These are phyloP conservation scores for Leucozona laternaria DNA, from an alignment of 2,888 invertebrate species.

Conservation along the genomic window DNA sequence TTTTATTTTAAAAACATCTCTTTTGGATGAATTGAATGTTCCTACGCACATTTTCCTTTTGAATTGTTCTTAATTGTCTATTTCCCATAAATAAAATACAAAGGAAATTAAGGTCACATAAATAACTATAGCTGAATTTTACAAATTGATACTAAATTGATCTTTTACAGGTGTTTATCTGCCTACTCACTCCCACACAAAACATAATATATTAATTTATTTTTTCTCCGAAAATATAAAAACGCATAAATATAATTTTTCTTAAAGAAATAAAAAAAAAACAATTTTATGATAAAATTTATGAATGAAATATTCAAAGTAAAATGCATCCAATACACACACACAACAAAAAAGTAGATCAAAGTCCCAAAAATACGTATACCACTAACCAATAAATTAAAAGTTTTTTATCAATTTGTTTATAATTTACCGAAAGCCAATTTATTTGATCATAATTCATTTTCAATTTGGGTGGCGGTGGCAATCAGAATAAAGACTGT, in stretches of 20 bases:
- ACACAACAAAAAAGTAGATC: background rate
- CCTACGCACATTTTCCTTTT: background rate
- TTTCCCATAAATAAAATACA: background rate
- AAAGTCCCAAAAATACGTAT: background rate
- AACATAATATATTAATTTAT: background rate
- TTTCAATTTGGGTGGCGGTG: background rate
- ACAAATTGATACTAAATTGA: background rate
- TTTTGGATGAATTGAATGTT: background rate
- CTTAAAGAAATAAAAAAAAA: background rate
- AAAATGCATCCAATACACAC: background rate
- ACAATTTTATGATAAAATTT: background rate
- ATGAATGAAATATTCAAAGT: background rate
- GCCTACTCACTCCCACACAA: constrained; percentile 2
- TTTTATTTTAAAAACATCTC: no score
- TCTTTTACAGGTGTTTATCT: background rate
- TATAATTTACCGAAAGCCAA: background rate
- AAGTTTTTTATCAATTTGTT: constrained; percentile 9
- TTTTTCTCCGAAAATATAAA: background rate
- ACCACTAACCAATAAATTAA: constrained; percentile 10
- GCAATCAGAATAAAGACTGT: background rate
- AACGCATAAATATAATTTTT: constrained; percentile 1
- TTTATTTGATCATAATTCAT: constrained; percentile 25
- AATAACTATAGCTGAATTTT: background rate
- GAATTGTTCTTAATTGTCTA: background rate
- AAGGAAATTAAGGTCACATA: background rate